Percentiles rank a stretch among this genome's conserved stretches.
phyloP scores from a whole-genome alignment of 2,888 invertebrate genomes.

The Drosophila nr. medialis region DNA sequence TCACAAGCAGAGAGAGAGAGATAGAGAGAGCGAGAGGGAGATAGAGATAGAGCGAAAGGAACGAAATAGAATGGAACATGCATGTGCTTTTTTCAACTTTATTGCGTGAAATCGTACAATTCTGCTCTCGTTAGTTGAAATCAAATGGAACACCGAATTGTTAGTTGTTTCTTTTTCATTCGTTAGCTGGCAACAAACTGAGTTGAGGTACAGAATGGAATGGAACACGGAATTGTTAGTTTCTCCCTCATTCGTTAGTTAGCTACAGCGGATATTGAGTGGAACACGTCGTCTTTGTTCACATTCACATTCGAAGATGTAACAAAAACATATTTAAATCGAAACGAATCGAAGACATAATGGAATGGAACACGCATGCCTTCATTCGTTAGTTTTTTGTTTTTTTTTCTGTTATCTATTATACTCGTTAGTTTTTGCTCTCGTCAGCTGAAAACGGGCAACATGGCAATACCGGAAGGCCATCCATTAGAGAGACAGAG shows the following conservation, averaged over 20 bases:
- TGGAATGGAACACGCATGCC: constrained; percentile 15
- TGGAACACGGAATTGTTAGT: neutral
- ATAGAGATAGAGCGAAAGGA: neutral
- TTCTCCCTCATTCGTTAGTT: neutral
- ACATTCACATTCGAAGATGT: neutral
- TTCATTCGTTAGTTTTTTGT: constrained; percentile 17
- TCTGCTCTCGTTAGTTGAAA: neutral
- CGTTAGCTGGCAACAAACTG: neutral
- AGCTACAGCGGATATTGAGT: neutral
- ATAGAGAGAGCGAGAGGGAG: neutral
- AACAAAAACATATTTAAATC: neutral
- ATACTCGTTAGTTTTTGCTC: constrained; percentile 34
- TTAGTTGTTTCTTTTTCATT: neutral
- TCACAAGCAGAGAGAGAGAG: neutral
- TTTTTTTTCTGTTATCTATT: neutral
- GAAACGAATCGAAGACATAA: neutral
- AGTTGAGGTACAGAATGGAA: constrained; percentile 6
- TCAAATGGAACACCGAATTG: neutral
- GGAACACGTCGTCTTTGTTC: neutral
- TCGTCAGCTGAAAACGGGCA: constrained; percentile 75
- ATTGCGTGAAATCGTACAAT: neutral
- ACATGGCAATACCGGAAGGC: constrained; percentile 74
- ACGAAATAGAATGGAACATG: constrained; percentile 19
- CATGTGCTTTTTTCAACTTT: neutral
- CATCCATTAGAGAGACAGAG: constrained; percentile 15